Percentiles rank a stretch among this genome's conserved stretches.
phyloP scores from a whole-genome alignment of 2,113 vertebrate species.

The Phalacrocorax carbo region DNA sequence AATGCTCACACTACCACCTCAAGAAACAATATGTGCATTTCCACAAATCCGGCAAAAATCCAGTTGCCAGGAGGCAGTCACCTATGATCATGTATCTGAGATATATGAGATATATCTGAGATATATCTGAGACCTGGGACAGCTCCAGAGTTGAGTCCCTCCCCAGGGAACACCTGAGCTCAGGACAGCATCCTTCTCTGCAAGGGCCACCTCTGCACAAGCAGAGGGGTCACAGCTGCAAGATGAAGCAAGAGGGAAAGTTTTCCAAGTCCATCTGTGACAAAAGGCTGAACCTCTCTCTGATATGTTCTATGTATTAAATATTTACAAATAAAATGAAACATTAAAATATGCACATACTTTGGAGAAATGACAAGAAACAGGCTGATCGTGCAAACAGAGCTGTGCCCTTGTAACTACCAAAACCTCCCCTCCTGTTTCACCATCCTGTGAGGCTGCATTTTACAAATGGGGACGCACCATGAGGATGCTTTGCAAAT shows the following conservation, averaged over 20 bases:
- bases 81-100: too few species aligned
- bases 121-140: neutral
- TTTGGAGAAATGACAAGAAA: neutral
- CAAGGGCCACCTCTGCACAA: neutral
- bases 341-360: neutral
- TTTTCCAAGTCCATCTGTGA: neutral
- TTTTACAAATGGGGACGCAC: neutral
- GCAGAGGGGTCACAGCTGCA: neutral
- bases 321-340: neutral
- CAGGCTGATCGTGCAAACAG: accelerated
- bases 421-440: neutral
- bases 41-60: neutral
- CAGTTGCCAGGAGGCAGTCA: neutral
- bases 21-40: neutral
- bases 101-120: too few species aligned
- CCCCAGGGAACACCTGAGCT: neutral
- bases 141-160: neutral
- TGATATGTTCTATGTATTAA: neutral
- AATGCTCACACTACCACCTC: neutral
- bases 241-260: neutral
- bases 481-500: neutral
- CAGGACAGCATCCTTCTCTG: neutral
- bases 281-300: neutral
- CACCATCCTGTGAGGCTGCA: neutral
- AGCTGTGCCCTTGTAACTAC: neutral